These are phyloP conservation scores for Morpho helenor DNA, from an alignment of 2,888 invertebrate species.

Conservation along the genomic window DNA sequence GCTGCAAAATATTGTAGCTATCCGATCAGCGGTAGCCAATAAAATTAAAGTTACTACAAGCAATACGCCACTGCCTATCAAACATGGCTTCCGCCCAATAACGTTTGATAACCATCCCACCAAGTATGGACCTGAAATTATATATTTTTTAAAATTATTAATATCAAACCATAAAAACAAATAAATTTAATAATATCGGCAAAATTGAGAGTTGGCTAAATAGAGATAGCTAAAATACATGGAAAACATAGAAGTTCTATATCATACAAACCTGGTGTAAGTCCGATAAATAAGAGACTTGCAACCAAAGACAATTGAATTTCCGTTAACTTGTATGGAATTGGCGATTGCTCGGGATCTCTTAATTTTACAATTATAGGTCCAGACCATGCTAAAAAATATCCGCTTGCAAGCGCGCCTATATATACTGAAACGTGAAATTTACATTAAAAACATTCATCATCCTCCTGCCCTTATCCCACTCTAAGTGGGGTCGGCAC, in stretches of 20 bases:
- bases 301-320: slow-evolving; percentile 34
- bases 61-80: slow-evolving; percentile 34
- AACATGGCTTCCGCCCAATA: slow-evolving; percentile 41
- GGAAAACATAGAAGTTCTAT: no score
- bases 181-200: no score
- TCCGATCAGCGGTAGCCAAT: slow-evolving; percentile 32
- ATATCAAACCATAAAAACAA: no score
- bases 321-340: slow-evolving; percentile 31
- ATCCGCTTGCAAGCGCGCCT: slow-evolving; percentile 24
- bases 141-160: no score
- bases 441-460: no score
- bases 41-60: slow-evolving; percentile 32
- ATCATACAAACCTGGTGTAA: slow-evolving; percentile 32
- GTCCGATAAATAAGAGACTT: slow-evolving; percentile 36
- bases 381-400: slow-evolving; percentile 39
- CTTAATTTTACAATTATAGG: slow-evolving; percentile 38
- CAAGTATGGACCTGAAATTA: slow-evolving; percentile 40
- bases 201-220: no score
- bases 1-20: slow-evolving; percentile 37
- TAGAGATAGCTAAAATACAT: no score
- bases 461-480: no score
- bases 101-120: slow-evolving; percentile 38
- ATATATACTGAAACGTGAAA: no score
- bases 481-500: no score
- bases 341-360: slow-evolving; percentile 33